Percentiles rank a stretch among this genome's conserved stretches.
Conservation (phyloP, 1,140 invertebrate genomes). For the Leptopilina clavipes region DNA sequence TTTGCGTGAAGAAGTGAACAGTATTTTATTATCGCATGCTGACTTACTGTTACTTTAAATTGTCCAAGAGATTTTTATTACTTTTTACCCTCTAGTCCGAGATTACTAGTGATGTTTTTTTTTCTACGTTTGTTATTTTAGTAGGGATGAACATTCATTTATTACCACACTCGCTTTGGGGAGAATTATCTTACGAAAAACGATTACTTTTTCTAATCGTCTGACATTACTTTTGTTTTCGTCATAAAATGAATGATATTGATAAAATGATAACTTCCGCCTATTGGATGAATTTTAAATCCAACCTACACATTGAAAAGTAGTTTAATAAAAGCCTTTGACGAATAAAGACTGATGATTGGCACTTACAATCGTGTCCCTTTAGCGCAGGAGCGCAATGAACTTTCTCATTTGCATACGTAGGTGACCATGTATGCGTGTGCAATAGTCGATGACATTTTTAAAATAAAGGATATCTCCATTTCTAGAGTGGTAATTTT, state of each 20-base stretch:
- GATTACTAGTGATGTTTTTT: not conserved
- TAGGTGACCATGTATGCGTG: not conserved
- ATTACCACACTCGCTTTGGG: too few species aligned
- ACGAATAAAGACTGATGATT: conserved; percentile 28
- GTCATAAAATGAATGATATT: not conserved
- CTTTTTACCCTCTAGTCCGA: not conserved
- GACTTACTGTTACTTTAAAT: conserved; percentile 9
- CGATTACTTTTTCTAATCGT: too few species aligned
- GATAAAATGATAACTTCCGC: conserved; percentile 1
- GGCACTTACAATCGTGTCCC: conserved; percentile 16
- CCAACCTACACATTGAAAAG: not conserved
- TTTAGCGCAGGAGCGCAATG: conserved; percentile 12
- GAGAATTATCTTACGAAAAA: too few species aligned
- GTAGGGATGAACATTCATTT: too few species aligned
- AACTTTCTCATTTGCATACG: conserved; percentile 1
- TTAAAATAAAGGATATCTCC: not conserved
- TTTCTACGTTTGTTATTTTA: not conserved
- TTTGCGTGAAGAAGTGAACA: conserved; percentile 12
- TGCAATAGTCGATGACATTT: not conserved
- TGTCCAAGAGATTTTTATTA: conserved; percentile 4
- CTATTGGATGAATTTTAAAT: not conserved
- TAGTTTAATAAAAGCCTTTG: conserved; percentile 30
- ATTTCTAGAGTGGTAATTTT: too few species aligned
- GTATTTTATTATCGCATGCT: conserved; percentile 11
- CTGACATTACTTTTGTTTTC: too few species aligned